Conservation (phyloP, 2,797 vertebrate species). For the Australoheros facetus region DNA sequence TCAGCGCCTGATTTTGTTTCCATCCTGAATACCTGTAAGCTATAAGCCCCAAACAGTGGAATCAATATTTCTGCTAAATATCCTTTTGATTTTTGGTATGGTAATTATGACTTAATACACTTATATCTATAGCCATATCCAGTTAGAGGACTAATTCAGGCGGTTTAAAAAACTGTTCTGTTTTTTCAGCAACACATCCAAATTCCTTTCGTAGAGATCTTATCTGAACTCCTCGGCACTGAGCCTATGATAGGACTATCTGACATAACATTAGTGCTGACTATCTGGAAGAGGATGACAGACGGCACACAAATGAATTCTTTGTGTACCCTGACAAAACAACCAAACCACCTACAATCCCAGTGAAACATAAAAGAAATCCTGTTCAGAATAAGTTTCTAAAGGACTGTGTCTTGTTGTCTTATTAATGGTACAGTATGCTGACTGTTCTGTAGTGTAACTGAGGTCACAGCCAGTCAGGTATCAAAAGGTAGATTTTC, state of each 20-base stretch:
- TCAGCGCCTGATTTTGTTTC: conserved; percentile 45
- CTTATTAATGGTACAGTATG: neutral
- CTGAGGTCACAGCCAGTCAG: conserved; percentile 1
- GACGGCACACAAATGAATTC: conserved; percentile 10
- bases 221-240: conserved; percentile 45
- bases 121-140: neutral
- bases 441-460: conserved; percentile 28
- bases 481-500: conserved; percentile 1
- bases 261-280: conserved; percentile 40
- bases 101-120: neutral
- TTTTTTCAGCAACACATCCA: conserved; percentile 23
- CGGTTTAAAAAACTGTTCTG: neutral
- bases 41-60: neutral
- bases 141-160: neutral
- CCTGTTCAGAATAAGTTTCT: conserved; percentile 7
- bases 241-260: conserved; percentile 38
- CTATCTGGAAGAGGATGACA: conserved; percentile 37
- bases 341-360: conserved; percentile 15
- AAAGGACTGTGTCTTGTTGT: neutral
- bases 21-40: conserved; percentile 15
- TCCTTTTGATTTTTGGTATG: neutral
- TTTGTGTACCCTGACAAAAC: conserved; percentile 26
- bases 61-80: neutral
- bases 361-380: neutral
- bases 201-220: conserved; percentile 33